Conservation (phyloP, 2,888 invertebrate genomes). For the Drosophila lutescens region DNA sequence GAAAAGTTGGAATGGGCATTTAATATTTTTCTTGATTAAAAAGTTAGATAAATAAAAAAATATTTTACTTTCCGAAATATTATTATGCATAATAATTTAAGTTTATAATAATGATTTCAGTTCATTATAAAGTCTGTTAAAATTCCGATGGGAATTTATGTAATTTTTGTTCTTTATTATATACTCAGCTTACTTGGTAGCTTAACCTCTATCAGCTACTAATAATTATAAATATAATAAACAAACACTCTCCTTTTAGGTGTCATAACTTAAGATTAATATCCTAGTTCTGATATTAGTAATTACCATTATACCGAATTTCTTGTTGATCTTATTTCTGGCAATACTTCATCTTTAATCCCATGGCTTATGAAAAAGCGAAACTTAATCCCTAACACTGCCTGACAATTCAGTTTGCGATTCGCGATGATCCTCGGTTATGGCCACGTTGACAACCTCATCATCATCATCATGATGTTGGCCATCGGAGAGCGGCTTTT, state of each 20-base stretch:
- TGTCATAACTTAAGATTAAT: too few relatives aligned
- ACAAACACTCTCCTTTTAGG: too few relatives aligned
- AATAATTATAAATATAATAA: too few relatives aligned
- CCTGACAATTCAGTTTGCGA: conserved; percentile 49
- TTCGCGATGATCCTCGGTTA: conserved; percentile 13
- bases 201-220: too few relatives aligned
- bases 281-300: too few relatives aligned
- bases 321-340: background rate
- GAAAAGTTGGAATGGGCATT: background rate
- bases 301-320: background rate
- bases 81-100: too few relatives aligned
- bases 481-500: conserved; percentile 48
- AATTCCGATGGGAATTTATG: too few relatives aligned
- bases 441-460: conserved; percentile 70
- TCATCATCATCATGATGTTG: conserved; percentile 53
- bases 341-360: conserved; percentile 56
- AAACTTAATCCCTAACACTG: conserved; percentile 60
- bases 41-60: background rate
- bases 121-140: too few relatives aligned
- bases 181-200: too few relatives aligned
- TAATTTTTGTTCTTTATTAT: too few relatives aligned
- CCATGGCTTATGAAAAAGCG: conserved; percentile 10
- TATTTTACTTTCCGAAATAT: too few relatives aligned
- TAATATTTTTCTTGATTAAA: background rate
- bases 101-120: too few relatives aligned